Percentiles rank a stretch among this genome's conserved stretches.
phyloP scores from a whole-genome alignment of 2,113 vertebrate genomes.

The Sapayoa aenigma region DNA sequence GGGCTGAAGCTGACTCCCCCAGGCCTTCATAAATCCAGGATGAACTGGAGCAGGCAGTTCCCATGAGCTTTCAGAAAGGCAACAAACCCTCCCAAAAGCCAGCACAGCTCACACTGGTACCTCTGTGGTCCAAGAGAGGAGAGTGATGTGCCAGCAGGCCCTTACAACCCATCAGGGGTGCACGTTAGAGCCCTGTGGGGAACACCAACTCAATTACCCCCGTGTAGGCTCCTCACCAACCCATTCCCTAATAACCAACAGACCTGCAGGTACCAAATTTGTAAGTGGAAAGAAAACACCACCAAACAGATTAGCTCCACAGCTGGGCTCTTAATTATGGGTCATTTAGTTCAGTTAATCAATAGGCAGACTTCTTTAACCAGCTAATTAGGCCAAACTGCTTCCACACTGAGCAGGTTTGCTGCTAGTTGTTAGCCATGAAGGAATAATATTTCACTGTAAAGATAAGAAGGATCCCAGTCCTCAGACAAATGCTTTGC shows the following conservation, averaged over 20 bases:
- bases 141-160: not conserved
- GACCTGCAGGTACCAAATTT: constrained; percentile 22
- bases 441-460: constrained; percentile 64
- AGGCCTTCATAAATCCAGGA: not conserved
- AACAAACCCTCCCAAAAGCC: not conserved
- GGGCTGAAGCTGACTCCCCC: not conserved
- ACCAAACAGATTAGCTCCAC: constrained; percentile 47
- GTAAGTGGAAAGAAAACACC: constrained; percentile 3
- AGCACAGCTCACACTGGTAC: not conserved
- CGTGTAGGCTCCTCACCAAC: not conserved
- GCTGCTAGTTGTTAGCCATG: constrained; percentile 45
- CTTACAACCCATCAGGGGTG: not conserved
- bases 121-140: not conserved
- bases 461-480: not conserved
- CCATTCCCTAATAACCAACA: not conserved
- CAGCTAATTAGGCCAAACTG: constrained; percentile 61
- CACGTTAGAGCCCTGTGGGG: not conserved
- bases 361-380: constrained; percentile 70
- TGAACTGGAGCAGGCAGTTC: not conserved
- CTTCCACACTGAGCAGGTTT: constrained; percentile 54
- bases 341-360: constrained; percentile 71
- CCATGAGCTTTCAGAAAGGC: not conserved
- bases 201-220: not conserved
- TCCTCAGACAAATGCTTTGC: constrained; percentile 1
- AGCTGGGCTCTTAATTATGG: constrained; percentile 65